Base-by-base conservation (phyloP, 2,113 vertebrate genomes). In the Petroica traversi region DNA sequence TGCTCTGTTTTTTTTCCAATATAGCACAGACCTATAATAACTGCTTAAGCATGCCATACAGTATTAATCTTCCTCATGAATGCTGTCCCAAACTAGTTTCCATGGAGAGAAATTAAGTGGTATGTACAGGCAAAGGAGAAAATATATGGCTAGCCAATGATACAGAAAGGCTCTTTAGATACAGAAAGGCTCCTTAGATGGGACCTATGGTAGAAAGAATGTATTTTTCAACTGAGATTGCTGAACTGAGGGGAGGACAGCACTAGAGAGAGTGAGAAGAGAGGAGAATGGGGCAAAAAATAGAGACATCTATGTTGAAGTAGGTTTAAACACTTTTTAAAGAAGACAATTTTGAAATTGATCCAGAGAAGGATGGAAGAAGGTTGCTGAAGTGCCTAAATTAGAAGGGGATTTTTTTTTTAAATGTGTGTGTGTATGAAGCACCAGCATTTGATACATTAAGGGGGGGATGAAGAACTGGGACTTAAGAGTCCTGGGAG, bases 101-200 rank as follows among this genome's bases (percentile, higher is more conserved):
- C 84, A 93, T 93, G 93, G 92, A 94, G 88, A 92, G 78, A 96
- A 96, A 96, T 95, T 83, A 95, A 95, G 92, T 94, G 71, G 49
- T 91, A 93, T 79, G 63, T 93, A 93, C 51, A 83, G 85, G 88
- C 58, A 96, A 91, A 83, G 62, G 71, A 92, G 91, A 92, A 95
- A 95, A 97, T 92, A 92, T 48, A 93, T 76, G 62, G 71, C 88
- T 85, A 92, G 46, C 63, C 92, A 87, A 66, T 80, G 85, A 94
- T 85, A 95, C 58, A 93, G 91, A 90, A 96, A 92, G 58, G 31
- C 55, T 89, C 59, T 83, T 76, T 71, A 68, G 68, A 61, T 61
- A 68, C 33, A 69, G 79, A 61, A 86, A 54, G 74, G 51, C 34
- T 92, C 33, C 74, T 84, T 59, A 94, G 48, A 79, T 83, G 45